Conservation (phyloP, 1,140 invertebrate genomes). For the Ips typographus region DNA sequence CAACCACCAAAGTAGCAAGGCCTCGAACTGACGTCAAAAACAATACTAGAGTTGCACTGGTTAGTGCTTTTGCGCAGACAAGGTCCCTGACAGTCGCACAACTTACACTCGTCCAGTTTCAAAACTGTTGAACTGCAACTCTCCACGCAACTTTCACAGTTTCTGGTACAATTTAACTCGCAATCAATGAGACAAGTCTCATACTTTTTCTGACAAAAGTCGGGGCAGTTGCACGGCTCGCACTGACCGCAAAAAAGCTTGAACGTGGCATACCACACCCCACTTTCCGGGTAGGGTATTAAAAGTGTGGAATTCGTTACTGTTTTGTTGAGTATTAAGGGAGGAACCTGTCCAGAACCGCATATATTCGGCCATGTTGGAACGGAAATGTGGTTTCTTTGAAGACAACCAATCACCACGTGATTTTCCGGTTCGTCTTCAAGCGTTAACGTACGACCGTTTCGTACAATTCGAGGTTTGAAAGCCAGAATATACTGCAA, state of each 20-base stretch:
- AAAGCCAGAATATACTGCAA: slow-evolving; percentile 65
- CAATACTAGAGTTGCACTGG: slow-evolving; percentile 55
- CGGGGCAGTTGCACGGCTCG: slow-evolving; percentile 51
- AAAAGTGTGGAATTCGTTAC: slow-evolving; percentile 54
- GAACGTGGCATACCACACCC: slow-evolving; percentile 72
- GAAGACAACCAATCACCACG: slow-evolving; percentile 62
- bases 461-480: slow-evolving; percentile 58
- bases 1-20: slow-evolving; percentile 69
- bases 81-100: slow-evolving; percentile 51
- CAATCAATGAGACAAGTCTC: slow-evolving; percentile 44
- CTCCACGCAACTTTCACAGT: slow-evolving; percentile 46
- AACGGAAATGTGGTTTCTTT: slow-evolving; percentile 55
- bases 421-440: slow-evolving; percentile 50
- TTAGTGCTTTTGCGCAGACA: slow-evolving; percentile 45
- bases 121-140: slow-evolving; percentile 49
- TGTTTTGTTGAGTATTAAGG: slow-evolving; percentile 60
- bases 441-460: slow-evolving; percentile 35
- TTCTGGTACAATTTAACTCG: slow-evolving; percentile 33
- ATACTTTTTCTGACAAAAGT: slow-evolving; percentile 39
- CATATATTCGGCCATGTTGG: slow-evolving; percentile 60
- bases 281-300: slow-evolving; percentile 77
- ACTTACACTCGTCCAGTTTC: slow-evolving; percentile 45
- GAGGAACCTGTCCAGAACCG: slow-evolving; percentile 57
- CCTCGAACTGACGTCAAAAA: slow-evolving; percentile 65
- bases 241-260: slow-evolving; percentile 62